Evolutionary conservation across 2,888 invertebrate genomes (phyloP), one percentile per base, ranked within the genome.

Genomic region (Eurytoma adleriae): DNA sequence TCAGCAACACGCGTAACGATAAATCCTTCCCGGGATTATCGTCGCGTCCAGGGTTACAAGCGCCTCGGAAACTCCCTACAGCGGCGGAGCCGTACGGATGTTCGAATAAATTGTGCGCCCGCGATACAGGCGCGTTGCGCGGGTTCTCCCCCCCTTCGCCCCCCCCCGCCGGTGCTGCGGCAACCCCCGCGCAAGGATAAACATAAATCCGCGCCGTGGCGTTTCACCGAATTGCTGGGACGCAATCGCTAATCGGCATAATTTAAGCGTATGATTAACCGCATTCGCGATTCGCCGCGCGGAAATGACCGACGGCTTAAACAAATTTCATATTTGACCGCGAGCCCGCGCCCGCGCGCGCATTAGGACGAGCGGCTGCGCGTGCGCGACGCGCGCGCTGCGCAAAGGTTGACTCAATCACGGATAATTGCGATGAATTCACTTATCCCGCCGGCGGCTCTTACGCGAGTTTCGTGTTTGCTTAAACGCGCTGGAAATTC

Each of bases 251-350:
- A 86, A 86, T 88, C 86, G 84, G 85, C 84, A 86, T 84, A 86
- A 87, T 87, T 86, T 86, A 85, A 87, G 86, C 83, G 84, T 85
- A 83, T 83, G 87, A 86, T 87, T 86, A 86, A 86, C 84, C 84
- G 78, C 85, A 77, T 57, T 79, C 72, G 74, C 70, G 75, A 78
- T 82, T 79, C 77, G 78, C 56, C 79, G 48, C 16, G 16, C 74
- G 18, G 68, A 48, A 72, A 68, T 82, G 75, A 79, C 69, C 77
- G 80, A 79, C 77, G 76, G 73, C 71, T 64, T 80, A 81, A 73
- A 83, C 69, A 69, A 83, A 84, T 83, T 85, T 82, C 82, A 83
- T 80, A 80, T 82, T 83, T 40, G 40, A 40, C 40, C 83, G 79
- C 80, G 79, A 67, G 74, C 52, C 48, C 24, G 3, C 16, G 64